Conservation (phyloP, 2,888 invertebrate genomes). For the Meghimatium bilineatum region DNA sequence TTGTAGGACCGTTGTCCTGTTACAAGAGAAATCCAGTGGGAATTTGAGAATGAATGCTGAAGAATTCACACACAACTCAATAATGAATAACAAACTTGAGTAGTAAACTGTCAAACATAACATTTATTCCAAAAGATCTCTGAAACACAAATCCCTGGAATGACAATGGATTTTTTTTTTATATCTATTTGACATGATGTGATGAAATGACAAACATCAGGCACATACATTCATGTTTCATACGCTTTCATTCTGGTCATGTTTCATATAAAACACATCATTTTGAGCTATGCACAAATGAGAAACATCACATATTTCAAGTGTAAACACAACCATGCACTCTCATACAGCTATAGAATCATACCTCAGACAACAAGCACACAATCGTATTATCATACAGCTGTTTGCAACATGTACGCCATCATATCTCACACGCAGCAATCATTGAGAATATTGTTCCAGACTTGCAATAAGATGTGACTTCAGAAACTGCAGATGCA, state of each 20-base stretch:
- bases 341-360: background rate
- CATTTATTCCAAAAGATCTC: conserved; percentile 14
- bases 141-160: conserved; percentile 23
- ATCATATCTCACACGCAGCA: background rate
- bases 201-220: background rate
- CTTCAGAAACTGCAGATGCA: background rate
- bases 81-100: background rate
- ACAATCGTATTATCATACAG: background rate
- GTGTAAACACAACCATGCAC: background rate
- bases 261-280: background rate
- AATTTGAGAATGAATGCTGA: too few relatives aligned
- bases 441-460: background rate
- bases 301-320: background rate
- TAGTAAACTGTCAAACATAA: conserved; percentile 14
- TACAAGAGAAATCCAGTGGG: too few relatives aligned
- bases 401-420: background rate
- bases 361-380: background rate
- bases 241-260: background rate
- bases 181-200: background rate
- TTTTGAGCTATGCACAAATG: background rate
- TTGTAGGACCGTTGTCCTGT: too few relatives aligned
- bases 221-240: background rate
- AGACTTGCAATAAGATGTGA: background rate
- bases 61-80: too few relatives aligned
- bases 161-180: background rate